phyloP scores from a whole-genome alignment of 2,113 vertebrate species.

The Channa maculata region DNA sequence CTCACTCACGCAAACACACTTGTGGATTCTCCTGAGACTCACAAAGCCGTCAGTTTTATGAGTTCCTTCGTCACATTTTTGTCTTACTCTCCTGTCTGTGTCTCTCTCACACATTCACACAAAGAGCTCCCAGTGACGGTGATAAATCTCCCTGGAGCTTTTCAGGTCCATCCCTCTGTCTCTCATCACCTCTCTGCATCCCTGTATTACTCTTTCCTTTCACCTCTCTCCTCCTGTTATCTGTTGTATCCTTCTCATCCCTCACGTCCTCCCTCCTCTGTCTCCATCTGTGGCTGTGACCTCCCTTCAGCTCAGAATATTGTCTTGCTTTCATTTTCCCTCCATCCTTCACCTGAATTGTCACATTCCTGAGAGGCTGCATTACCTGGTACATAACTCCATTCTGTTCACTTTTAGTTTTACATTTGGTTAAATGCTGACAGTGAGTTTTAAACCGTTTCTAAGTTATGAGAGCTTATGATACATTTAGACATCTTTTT shows the following conservation, averaged over 20 bases:
- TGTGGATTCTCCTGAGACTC: background rate
- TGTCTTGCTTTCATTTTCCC: slow-evolving; percentile 7
- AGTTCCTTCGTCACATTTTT: background rate
- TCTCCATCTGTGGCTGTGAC: slow-evolving; percentile 6
- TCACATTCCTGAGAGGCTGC: background rate
- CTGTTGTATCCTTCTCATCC: too few relatives aligned
- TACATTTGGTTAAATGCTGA: too few relatives aligned
- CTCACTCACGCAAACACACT: background rate
- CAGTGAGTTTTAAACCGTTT: too few relatives aligned
- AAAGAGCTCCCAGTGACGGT: slow-evolving; percentile 14
- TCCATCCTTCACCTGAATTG: background rate
- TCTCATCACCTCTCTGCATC: background rate
- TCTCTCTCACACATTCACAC: slow-evolving; percentile 14
- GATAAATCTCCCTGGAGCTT: slow-evolving; percentile 47
- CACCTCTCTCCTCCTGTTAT: background rate
- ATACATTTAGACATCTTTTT: too few relatives aligned
- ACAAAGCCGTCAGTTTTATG: slow-evolving; percentile 2
- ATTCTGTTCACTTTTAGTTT: background rate
- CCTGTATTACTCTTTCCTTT: slow-evolving; percentile 1
- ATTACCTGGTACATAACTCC: background rate
- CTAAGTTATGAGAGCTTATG: too few relatives aligned
- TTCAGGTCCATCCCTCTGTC: slow-evolving; percentile 15
- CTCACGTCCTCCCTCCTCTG: background rate
- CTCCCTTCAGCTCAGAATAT: slow-evolving; percentile 7
- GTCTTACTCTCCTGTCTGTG: background rate